Evolutionary conservation across 2,888 invertebrate genomes (phyloP).

Genomic region (Acanthosepion pharaonis): DNA sequence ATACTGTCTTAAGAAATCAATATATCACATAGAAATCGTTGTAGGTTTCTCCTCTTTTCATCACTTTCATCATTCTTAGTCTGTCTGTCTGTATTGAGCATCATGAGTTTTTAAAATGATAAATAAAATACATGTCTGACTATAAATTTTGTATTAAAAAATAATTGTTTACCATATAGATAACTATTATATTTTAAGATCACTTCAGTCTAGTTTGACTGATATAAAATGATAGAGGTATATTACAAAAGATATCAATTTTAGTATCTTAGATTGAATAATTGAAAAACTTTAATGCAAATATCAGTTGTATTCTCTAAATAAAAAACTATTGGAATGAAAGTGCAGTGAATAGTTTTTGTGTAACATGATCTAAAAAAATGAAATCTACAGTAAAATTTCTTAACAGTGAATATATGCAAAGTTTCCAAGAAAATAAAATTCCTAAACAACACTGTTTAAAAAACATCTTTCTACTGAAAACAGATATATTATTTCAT

Average conservation of each 20-base stretch:
- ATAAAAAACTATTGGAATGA: background rate
- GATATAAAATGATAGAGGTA: background rate
- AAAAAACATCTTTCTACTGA: background rate
- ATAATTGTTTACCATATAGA: slow-evolving; percentile 20
- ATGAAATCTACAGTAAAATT: background rate
- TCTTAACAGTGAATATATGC: background rate
- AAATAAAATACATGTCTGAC: slow-evolving; percentile 33
- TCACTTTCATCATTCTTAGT: background rate
- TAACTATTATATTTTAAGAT: background rate
- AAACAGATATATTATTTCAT: slow-evolving; percentile 8
- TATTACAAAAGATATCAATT: background rate
- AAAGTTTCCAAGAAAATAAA: background rate
- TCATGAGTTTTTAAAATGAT: background rate
- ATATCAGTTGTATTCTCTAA: background rate
- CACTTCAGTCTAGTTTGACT: background rate
- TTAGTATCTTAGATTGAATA: slow-evolving; percentile 6
- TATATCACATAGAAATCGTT: slow-evolving; percentile 33
- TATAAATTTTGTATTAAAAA: slow-evolving; percentile 11
- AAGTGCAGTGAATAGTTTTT: slow-evolving; percentile 3
- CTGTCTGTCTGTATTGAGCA: slow-evolving; percentile 33
- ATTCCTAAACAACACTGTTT: background rate
- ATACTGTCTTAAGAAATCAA: slow-evolving; percentile 33
- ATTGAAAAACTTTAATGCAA: background rate
- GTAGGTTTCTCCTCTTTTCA: slow-evolving; percentile 33
- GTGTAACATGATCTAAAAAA: slow-evolving; percentile 25